Evolutionary conservation across 1,140 invertebrate species (phyloP).

Genomic region (Trichonephila clavata): DNA sequence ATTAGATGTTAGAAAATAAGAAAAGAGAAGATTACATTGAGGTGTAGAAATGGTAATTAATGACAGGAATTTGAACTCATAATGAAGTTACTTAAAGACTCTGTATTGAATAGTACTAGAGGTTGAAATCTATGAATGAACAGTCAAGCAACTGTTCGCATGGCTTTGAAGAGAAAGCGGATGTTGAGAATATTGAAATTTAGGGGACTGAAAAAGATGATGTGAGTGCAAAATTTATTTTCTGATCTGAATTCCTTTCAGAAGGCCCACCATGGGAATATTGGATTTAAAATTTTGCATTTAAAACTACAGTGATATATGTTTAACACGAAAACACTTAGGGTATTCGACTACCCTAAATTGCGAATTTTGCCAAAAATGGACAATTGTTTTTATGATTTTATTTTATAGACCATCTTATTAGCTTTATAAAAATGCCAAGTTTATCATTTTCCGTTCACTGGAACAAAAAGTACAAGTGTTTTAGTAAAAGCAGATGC

Average conservation of each 20-base stretch:
- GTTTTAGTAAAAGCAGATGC: no score
- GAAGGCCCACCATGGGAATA: background rate
- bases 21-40: background rate
- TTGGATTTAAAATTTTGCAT: background rate
- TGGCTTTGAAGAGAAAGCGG: background rate
- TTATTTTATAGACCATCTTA: no score
- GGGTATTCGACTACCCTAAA: no score
- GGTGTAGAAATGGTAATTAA: slow-evolving; percentile 7
- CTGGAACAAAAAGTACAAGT: no score
- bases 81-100: background rate
- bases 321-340: no score
- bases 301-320: no score
- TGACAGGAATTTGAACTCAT: background rate
- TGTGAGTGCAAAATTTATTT: background rate
- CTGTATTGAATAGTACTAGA: background rate
- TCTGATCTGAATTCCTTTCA: background rate
- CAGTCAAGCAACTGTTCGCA: background rate
- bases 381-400: no score
- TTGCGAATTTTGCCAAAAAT: no score
- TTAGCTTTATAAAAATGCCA: no score
- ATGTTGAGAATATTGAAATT: background rate
- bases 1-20: background rate
- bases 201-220: background rate
- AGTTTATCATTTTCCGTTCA: no score
- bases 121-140: background rate